These are phyloP conservation scores for Drosophila pallidifrons DNA, from an alignment of 1,140 invertebrate genomes.

Conservation along the genomic window DNA sequence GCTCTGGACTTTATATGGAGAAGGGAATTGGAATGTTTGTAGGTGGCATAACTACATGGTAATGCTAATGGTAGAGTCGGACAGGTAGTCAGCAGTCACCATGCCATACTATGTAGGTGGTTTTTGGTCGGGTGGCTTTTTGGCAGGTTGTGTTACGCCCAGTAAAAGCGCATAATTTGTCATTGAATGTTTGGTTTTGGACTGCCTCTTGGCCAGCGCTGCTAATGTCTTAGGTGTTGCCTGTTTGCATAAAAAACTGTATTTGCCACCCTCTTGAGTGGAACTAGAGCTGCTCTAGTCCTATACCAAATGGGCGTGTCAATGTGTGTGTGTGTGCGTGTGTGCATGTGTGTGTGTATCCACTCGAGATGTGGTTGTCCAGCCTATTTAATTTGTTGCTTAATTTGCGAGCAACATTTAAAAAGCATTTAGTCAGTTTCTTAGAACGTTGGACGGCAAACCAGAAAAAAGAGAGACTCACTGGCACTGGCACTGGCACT, in stretches of 20 bases:
- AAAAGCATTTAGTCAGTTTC: constrained; percentile 67
- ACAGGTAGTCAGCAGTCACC: constrained; percentile 35
- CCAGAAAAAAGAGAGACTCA: neutral
- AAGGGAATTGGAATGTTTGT: constrained; percentile 48
- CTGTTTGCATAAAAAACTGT: constrained; percentile 59
- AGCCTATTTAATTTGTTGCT: constrained; percentile 62
- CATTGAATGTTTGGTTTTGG: constrained; percentile 78
- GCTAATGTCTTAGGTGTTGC: constrained; percentile 71
- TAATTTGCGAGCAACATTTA: constrained; percentile 69
- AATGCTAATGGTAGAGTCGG: constrained; percentile 43
- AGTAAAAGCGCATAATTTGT: constrained; percentile 74
- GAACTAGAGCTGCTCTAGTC: constrained; percentile 16
- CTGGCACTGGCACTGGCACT: neutral
- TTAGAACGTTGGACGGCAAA: constrained; percentile 23
- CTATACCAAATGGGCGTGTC: constrained; percentile 28
- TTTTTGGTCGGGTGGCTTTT: constrained; percentile 8
- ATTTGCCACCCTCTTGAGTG: constrained; percentile 28
- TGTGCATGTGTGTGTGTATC: constrained; percentile 42
- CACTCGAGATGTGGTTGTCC: constrained; percentile 52
- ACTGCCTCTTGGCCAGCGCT: constrained; percentile 11
- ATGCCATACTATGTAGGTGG: constrained; percentile 34
- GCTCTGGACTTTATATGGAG: constrained; percentile 19
- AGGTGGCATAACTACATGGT: constrained; percentile 70
- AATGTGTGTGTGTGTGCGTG: constrained; percentile 37
- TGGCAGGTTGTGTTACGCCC: constrained; percentile 61